Evolutionary conservation across 2,113 vertebrate species (phyloP), one percentile per base, ranked within the genome.

Genomic region (Sciurus niger): DNA sequence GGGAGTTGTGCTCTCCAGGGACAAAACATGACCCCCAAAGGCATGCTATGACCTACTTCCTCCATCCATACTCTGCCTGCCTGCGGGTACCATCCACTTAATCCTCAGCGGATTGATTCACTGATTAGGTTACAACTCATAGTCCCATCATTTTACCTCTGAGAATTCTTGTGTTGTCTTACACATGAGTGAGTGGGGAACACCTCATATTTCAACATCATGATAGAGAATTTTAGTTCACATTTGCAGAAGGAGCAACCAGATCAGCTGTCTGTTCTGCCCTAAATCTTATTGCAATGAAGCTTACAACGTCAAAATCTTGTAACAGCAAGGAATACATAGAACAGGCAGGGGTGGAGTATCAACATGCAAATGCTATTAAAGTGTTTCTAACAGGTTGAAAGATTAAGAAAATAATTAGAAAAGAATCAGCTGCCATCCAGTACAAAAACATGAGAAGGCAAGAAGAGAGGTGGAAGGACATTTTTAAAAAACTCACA

Each of bases 321-420:
- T 55, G 2, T 84, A 90, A 76, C 4, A 67, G 11, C 2, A 32
- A 88, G 30, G 30, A 65, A 18, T 58, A 43, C 8, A 86, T 3
- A 40, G 12, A 51, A 25, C 28, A 14, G 58, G 12, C 3, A 76
- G 2, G 3, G 1, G 14, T 74, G 10, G 22, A 17, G 25, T 51
- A 40, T 22, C 40, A 73, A 77, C 8, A 70, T 76, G 37, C 2
- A 95, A 79, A 87, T 7, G 67, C 3, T 67, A 48, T 51, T 73
- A 58, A 84, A 79, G 28, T 89, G 53, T 68, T 91, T 72, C 32
- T 34, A 12, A 51, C 9, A 84, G 20, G 18, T 80, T 88, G 22
- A 94, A 72, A 79, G 93, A 84, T 90, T 48, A 77, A 89, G 22
- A 92, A 84, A 73, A 68, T 67, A 78, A 65, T 46, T 60, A 78